Evolutionary conservation across 2,797 vertebrate genomes (phyloP).

Genomic region (Orientallactaga sibirica): DNA sequence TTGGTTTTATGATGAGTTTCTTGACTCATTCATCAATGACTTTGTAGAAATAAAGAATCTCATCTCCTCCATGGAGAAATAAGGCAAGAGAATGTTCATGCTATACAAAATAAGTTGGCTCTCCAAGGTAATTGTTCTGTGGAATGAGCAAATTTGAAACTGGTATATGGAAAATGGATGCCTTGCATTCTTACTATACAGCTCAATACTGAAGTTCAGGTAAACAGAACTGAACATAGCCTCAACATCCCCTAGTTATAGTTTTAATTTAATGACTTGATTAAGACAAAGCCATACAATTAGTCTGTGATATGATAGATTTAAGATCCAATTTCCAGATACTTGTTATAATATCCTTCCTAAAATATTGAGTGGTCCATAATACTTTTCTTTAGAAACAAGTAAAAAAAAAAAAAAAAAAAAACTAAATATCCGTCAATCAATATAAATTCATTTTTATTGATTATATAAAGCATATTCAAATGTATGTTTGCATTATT

Average conservation of each 20-base stretch:
- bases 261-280: constrained; percentile 40
- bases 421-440: background rate
- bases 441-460: too few relatives aligned
- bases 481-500: background rate
- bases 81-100: background rate
- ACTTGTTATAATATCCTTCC: background rate
- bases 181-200: background rate
- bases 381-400: background rate
- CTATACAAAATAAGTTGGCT: background rate
- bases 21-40: background rate
- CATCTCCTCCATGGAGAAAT: background rate
- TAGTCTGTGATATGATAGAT: background rate
- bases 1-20: background rate
- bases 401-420: background rate
- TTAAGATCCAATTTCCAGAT: background rate
- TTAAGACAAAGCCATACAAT: background rate
- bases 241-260: background rate
- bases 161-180: background rate
- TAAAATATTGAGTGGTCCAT: background rate
- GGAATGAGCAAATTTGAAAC: background rate
- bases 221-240: background rate
- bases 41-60: background rate
- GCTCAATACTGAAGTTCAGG: background rate
- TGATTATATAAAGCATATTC: background rate
- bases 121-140: too few relatives aligned